Base-by-base conservation (phyloP, 1,140 invertebrate species). In the Mizuhopecten yessoensis region DNA sequence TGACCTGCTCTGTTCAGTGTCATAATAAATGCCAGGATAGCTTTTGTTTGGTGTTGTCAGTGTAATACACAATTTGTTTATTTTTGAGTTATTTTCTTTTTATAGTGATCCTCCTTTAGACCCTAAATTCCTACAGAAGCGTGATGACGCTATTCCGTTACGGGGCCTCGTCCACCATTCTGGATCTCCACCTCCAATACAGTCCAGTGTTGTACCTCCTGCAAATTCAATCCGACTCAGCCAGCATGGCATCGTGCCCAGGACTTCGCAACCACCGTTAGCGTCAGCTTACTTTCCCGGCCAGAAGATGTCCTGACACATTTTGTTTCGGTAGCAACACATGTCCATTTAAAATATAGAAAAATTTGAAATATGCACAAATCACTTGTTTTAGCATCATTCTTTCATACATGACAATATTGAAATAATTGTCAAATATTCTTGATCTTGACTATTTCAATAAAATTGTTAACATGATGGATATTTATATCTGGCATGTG, bases 271-370 rank as follows among this genome's bases (percentile, higher is more conserved):
- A n/a, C 94, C 94, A 36, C 94, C 94, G 34, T 90, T 95, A 36
- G 94, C 94, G 1, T 96, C 95, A 36, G 95, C 95, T 9, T 96
- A 96, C 89, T 96, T 96, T 89, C 95, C 95, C 33, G 94, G 92
- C 29, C 94, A 96, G 91, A 95, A 94, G 90, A 91, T 93, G 86
- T 94, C 95, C 15, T 95, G 94, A 95, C 87, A 90, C 2, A 86
- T 75, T 23, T 33, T 13, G n/a, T n/a, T 39, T 39, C 13, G 36
- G 36, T 7, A 5, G 5, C 36, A 7, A 39, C 13, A 39, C 5
- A 39, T 39, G 36, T 7, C 36, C 13, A 39, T 39, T 39, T 39
- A 7, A 39, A 39, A 7, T n/a, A n/a, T n/a, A n/a, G n/a, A n/a
- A n/a, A 13, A 39, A 5, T 39, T 39, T 39, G 36, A 39, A 39